These are phyloP conservation scores for Empidonax alnorum DNA, from an alignment of 2,113 vertebrate genomes.

Conservation along the genomic window DNA sequence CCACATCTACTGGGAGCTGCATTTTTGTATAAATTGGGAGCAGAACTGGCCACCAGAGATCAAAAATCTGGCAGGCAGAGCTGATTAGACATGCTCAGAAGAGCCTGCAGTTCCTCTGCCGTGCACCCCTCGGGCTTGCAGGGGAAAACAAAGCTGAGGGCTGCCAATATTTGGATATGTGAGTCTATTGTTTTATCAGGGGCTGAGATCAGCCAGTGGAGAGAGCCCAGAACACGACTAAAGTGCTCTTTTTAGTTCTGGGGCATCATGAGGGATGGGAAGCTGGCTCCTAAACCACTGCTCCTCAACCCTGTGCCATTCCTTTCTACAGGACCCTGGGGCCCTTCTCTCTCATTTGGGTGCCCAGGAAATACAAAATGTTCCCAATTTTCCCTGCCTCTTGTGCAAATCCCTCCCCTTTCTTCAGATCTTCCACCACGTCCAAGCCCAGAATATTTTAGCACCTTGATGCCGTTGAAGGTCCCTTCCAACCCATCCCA, in stretches of 20 bases:
- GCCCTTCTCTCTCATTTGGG: background rate
- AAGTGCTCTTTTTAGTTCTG: background rate
- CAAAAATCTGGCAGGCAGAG: background rate
- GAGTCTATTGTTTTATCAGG: background rate
- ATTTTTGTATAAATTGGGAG: background rate
- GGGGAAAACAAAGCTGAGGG: conserved; percentile 20
- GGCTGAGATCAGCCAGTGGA: background rate
- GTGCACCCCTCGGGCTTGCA: background rate
- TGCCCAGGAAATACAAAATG: background rate
- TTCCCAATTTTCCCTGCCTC: rapidly evolving
- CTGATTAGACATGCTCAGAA: conserved; percentile 49
- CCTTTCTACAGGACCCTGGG: background rate
- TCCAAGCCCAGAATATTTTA: background rate
- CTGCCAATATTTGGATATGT: background rate
- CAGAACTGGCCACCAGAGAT: conserved; percentile 18
- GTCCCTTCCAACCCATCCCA: background rate
- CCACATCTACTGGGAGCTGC: background rate
- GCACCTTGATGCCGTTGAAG: background rate
- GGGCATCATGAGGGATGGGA: background rate
- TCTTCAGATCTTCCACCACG: background rate
- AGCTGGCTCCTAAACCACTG: background rate
- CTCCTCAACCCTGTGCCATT: background rate
- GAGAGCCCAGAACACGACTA: background rate
- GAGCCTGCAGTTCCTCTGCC: conserved; percentile 25
- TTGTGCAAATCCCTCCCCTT: background rate